Conservation (phyloP, 2,888 invertebrate species). For the Erannis defoliaria region DNA sequence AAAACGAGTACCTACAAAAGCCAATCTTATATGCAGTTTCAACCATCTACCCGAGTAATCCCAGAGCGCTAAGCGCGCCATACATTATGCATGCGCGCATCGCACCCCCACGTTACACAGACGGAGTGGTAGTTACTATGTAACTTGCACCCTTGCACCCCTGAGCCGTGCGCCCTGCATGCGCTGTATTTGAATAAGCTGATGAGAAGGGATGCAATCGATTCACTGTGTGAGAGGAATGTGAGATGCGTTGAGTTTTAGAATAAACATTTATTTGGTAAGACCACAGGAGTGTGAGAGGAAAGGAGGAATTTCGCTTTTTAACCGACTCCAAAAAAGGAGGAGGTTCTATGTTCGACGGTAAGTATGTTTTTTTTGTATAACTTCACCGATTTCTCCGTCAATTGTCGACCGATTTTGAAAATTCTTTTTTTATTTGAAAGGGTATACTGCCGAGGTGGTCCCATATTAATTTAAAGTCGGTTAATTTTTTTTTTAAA, state of each 20-base stretch:
- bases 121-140: constrained; percentile 2
- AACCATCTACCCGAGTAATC: constrained; percentile 18
- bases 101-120: constrained; percentile 19
- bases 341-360: too few species aligned
- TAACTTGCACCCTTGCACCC: constrained; percentile 20
- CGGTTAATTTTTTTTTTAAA: too few species aligned
- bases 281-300: too few species aligned
- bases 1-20: background rate
- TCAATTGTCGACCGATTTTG: too few species aligned
- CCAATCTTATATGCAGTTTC: constrained; percentile 11
- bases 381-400: too few species aligned
- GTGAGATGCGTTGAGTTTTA: background rate
- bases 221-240: constrained; percentile 22
- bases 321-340: too few species aligned
- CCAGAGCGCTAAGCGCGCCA: constrained; percentile 31
- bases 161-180: constrained; percentile 35
- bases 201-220: constrained; percentile 53
- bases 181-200: constrained; percentile 68
- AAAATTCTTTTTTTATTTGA: too few species aligned
- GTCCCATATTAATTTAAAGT: too few species aligned
- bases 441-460: too few species aligned
- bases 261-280: background rate
- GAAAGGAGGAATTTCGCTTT: too few species aligned
- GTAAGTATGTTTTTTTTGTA: too few species aligned
- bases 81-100: constrained; percentile 51